phyloP scores from a whole-genome alignment of 2,113 vertebrate species.

The Azemiops feae region DNA sequence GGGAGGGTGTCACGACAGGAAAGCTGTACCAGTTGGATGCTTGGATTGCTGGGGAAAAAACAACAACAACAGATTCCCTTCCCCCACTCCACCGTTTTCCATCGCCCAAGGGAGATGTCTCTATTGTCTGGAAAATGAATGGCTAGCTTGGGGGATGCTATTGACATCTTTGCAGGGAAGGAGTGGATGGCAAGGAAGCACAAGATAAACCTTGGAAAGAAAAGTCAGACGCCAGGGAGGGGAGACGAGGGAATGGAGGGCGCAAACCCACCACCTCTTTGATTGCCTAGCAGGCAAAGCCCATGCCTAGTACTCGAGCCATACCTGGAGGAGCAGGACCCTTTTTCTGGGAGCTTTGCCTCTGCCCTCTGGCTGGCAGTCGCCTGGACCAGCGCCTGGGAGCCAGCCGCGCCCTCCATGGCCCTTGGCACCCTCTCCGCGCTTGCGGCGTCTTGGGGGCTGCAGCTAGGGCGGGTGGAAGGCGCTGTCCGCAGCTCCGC shows the following conservation, averaged over 20 bases:
- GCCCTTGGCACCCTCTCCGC: background rate
- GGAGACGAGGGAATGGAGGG: background rate
- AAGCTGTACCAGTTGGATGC: background rate
- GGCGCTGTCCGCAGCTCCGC: constrained; percentile 46
- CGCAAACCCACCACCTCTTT: background rate
- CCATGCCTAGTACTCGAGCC: background rate
- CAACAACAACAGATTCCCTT: background rate
- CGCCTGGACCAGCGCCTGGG: background rate
- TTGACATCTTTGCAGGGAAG: no score
- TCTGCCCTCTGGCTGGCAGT: background rate
- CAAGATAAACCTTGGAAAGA: background rate
- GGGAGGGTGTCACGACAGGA: background rate
- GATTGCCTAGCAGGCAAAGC: background rate
- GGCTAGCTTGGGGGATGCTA: background rate
- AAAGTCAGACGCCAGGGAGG: background rate
- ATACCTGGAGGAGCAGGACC: constrained; percentile 44
- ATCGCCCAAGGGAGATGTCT: background rate
- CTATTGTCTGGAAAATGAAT: constrained; percentile 10
- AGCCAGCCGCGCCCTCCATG: constrained; percentile 6
- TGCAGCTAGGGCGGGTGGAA: background rate
- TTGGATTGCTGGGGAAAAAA: background rate
- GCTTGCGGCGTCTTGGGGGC: background rate
- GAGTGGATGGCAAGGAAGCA: background rate
- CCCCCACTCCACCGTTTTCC: background rate
- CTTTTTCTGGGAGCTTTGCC: constrained; percentile 4